Conservation (phyloP, 2,797 vertebrate genomes). For the Halcyon smyrnensis region DNA sequence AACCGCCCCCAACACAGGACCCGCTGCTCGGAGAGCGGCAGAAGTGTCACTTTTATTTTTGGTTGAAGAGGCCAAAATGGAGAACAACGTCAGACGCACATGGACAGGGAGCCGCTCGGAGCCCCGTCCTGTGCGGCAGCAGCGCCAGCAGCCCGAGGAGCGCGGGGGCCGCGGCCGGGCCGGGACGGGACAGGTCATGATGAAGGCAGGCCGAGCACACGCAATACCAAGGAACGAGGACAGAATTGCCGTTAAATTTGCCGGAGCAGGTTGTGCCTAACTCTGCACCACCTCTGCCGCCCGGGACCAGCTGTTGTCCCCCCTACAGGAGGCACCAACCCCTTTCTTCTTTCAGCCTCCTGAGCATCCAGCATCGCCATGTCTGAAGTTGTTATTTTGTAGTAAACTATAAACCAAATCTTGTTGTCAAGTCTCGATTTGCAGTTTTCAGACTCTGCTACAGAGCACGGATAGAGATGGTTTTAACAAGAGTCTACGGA, state of each 20-base stretch:
- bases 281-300: not conserved
- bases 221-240: not conserved
- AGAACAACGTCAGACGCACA: not conserved
- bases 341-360: not conserved
- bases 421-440: not conserved
- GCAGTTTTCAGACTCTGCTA: not conserved
- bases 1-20: too few species aligned
- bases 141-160: not conserved
- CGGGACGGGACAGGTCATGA: not conserved
- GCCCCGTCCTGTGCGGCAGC: not conserved
- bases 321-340: not conserved
- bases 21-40: not conserved
- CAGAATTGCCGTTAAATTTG: rapidly evolving
- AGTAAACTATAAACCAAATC: not conserved
- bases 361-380: not conserved
- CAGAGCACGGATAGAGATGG: not conserved
- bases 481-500: not conserved
- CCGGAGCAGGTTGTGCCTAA: rapidly evolving
- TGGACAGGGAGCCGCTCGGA: not conserved
- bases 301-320: rapidly evolving
- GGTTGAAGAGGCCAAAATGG: not conserved
- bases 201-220: not conserved
- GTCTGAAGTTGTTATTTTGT: not conserved
- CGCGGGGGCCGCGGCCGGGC: not conserved
- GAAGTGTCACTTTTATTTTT: not conserved